Evolutionary conservation across 37 sponge, comb jelly and placozoan genomes (phyloP).

Genomic region (Axinella damicornis): DNA sequence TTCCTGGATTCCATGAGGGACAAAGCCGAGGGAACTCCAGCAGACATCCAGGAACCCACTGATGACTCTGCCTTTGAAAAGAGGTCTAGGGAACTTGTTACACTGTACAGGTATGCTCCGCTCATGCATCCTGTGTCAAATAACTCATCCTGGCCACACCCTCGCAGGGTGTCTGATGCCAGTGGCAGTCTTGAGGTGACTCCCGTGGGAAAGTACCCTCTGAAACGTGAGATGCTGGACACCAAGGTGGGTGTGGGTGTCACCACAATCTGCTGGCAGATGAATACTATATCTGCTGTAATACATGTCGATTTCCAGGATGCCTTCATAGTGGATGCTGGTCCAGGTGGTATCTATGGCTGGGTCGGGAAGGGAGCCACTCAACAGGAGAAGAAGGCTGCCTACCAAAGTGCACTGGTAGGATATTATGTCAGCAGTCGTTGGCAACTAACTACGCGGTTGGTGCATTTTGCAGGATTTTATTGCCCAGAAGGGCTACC

Average conservation of each 20-base stretch:
- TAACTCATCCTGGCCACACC: no score
- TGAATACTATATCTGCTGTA: no score
- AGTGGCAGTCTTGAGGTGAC: constrained; percentile 83
- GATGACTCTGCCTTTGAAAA: constrained; percentile 85
- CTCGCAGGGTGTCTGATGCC: constrained; percentile 85
- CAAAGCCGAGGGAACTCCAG: constrained; percentile 46
- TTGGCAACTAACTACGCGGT: no score
- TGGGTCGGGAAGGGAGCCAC: constrained; percentile 94
- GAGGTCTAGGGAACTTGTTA: constrained; percentile 62
- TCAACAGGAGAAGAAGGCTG: constrained; percentile 84
- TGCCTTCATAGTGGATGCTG: constrained; percentile 93
- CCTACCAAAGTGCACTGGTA: constrained; percentile 85
- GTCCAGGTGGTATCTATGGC: constrained; percentile 83
- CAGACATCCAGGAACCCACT: constrained; percentile 58
- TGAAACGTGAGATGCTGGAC: constrained; percentile 80
- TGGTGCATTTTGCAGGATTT: constrained; percentile 39
- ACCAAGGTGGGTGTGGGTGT: constrained; percentile 58
- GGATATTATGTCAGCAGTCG: background rate
- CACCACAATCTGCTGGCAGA: background rate
- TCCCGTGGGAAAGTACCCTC: constrained; percentile 82
- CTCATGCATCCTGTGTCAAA: no score
- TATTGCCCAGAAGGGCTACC: constrained; percentile 86
- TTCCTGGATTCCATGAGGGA: constrained; percentile 67
- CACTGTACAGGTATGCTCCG: constrained; percentile 76
- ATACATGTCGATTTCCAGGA: constrained; percentile 76